Conservation (phyloP, 1,140 invertebrate genomes). For the Saxidomus purpurata region DNA sequence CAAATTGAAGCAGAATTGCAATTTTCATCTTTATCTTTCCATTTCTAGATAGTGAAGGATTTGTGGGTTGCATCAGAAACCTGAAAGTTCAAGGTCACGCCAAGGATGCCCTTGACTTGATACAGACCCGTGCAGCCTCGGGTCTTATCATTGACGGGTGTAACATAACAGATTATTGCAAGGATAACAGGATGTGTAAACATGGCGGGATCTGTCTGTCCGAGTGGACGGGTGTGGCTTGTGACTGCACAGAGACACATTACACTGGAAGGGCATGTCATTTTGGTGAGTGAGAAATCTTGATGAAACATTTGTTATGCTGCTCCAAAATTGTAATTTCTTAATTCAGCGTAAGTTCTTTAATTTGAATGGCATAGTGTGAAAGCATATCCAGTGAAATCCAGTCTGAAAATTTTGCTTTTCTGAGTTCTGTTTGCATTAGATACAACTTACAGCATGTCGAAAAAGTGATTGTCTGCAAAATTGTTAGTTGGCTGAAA, state of each 20-base stretch:
- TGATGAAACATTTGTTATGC: too few species aligned
- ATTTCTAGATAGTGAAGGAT: constrained; percentile 87
- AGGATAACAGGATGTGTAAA: constrained; percentile 95
- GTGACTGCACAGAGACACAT: constrained; percentile 95
- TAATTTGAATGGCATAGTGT: too few species aligned
- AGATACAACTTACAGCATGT: too few species aligned
- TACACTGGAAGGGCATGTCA: constrained; percentile 97
- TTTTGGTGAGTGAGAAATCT: constrained; percentile 90
- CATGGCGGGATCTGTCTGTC: constrained; percentile 96
- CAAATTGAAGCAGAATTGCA: too few species aligned
- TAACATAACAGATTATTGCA: constrained; percentile 95
- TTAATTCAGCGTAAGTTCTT: too few species aligned
- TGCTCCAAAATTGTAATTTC: too few species aligned
- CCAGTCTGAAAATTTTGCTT: too few species aligned
- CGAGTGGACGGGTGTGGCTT: constrained; percentile 93
- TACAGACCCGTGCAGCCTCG: constrained; percentile 90
- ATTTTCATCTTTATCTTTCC: too few species aligned
- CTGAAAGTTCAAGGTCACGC: constrained; percentile 93
- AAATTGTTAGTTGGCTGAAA: too few species aligned
- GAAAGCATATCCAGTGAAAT: too few species aligned
- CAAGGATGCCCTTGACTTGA: constrained; percentile 92
- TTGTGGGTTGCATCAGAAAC: constrained; percentile 96
- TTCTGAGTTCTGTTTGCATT: too few species aligned
- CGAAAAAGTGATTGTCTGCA: too few species aligned
- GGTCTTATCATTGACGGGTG: constrained; percentile 97